These are phyloP conservation scores for Columba livia DNA, from an alignment of 2,113 vertebrate species.

Conservation along the genomic window DNA sequence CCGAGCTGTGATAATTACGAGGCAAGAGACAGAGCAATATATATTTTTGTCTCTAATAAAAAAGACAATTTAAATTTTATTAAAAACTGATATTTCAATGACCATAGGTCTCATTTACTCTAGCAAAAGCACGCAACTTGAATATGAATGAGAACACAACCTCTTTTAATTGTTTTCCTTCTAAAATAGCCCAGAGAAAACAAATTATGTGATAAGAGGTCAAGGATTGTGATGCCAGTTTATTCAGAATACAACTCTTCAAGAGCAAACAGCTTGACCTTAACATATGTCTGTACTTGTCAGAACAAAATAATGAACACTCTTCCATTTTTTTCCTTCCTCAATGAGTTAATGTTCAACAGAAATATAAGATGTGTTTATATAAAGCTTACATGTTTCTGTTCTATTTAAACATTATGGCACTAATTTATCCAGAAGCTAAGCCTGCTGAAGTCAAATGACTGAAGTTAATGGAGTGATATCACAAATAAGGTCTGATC, in stretches of 20 bases:
- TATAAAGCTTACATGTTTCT: not conserved
- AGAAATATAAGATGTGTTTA: not conserved
- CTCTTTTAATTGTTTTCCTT: slow-evolving; percentile 5
- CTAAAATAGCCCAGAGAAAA: slow-evolving; percentile 26
- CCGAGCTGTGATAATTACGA: slow-evolving; percentile 44
- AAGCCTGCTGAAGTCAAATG: not conserved
- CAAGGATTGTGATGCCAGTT: not conserved
- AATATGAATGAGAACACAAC: not conserved
- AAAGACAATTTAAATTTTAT: not conserved
- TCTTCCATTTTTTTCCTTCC: not conserved
- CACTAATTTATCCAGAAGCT: not conserved
- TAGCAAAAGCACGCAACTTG: not conserved
- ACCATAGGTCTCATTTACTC: not conserved
- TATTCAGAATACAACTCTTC: not conserved
- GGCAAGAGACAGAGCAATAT: not conserved
- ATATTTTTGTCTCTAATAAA: slow-evolving; percentile 3
- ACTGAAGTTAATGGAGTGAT: not conserved
- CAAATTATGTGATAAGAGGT: slow-evolving; percentile 1
- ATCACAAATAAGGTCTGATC: not conserved
- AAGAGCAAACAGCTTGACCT: slow-evolving; percentile 8
- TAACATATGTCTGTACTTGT: not conserved
- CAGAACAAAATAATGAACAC: not conserved
- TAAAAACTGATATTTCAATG: not conserved
- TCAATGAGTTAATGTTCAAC: not conserved
- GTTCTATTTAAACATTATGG: not conserved